Evolutionary conservation across 1,140 invertebrate species (phyloP), one percentile per base, ranked within the genome.

Genomic region (Bombus fervidus): DNA sequence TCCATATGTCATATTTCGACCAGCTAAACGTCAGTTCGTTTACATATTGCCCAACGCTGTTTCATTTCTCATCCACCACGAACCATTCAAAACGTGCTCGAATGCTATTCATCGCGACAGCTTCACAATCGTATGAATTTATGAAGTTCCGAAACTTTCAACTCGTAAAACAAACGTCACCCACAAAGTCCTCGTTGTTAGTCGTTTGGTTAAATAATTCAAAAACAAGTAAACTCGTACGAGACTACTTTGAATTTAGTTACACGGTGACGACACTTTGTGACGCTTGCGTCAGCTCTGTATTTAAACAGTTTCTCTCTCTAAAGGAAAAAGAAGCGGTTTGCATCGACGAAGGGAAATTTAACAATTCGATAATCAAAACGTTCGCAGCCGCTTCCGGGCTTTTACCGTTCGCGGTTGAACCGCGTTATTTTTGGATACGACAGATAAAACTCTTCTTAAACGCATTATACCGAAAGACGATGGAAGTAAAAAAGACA

Each of bases 341-440:
- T 28, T 66, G 64, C 64, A 31, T 18, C 43, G 43, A 31, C 59
- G 15, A 69, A 34, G 22, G 31, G 31, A 53, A 76, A 69, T 68
- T 47, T 53, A 28, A 73, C 76, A 81, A 88, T 89, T 89, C 34
- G 64, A 86, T 86, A 80, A 89, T 80, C 72, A 62, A 78, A 64
- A 81, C 71, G 78, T 75, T 59, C 64, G 79, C n/a, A 13, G 25
- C 37, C 25, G 43, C 66, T 88, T 88, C 87, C 77, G 85, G 73
- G 84, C 89, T 90, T 83, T 89, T 86, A 87, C 62, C 71, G 15
- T 39, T 1, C 31, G 64, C 34, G 81, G 64, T 22, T 53, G 64
- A 25, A 18, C 37, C 71, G 28, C 43, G 77, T 81, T 89, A 89
- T 83, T 81, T 86, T 79, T 39, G 73, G 68, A 75, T 43, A n/a